Evolutionary conservation across 1,140 invertebrate genomes (phyloP), one percentile per base, ranked within the genome.

Genomic region (Zaprionus gabonicus): DNA sequence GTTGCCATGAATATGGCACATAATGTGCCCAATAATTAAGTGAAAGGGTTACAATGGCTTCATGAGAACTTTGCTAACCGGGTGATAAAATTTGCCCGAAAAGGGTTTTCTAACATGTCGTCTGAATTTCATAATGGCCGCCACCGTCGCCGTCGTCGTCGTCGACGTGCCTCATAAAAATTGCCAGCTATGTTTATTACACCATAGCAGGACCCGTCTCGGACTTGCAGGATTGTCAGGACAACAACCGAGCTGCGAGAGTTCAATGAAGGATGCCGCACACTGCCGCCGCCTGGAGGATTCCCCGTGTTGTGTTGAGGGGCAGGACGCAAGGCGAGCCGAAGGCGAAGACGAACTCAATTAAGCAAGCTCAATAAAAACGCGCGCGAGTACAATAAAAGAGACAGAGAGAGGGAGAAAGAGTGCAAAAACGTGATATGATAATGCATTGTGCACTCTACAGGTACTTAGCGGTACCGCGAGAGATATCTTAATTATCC

Each of bases 11-110:
- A 85, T 83, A 88, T 86, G 73, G 81, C 74, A 87, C 81, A 88
- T 88, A 80, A 88, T 88, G 85, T 90, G 71, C 85, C 85, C 82
- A 88, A 88, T 88, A 88, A 88, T 88, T 91, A 88, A 88, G 85
- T 88, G 81, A 88, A 88, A 88, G 85, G 85, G 85, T 90, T 90
- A 88, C 85, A 88, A 88, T 85, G 85, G 70, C 76, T 90, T 85
- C 81, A 88, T 88, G 81, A 88, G 81, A 88, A 88, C 85, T 85
- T 79, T 55, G 68, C 81, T 77, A 81, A 80, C 78, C 85, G 85
- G 85, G 85, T 84, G 81, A 88, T 88, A 83, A 83, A 87, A 81
- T 67, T 60, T 65, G 44, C 63, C 58, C 66, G 67, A 67, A 63
- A 88, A 90, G 75, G 85, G 84, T 83, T 88, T 88, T 75, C 41